phyloP scores from a whole-genome alignment of 2,888 invertebrate species.

The Chouioia cunea region DNA sequence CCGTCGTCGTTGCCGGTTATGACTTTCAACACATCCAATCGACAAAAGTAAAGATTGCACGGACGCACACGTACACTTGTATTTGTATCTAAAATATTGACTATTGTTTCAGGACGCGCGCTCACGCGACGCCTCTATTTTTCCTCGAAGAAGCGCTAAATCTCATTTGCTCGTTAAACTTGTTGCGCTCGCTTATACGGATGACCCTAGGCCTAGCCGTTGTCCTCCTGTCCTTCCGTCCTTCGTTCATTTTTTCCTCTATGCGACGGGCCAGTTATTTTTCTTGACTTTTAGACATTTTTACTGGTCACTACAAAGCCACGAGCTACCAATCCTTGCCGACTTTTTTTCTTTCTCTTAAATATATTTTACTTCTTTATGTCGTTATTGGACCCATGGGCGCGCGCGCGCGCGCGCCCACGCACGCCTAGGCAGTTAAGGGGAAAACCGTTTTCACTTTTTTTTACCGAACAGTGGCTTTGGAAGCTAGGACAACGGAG shows the following conservation, averaged over 20 bases:
- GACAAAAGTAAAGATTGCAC: too few species aligned
- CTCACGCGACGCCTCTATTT: not conserved
- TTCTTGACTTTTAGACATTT: too few species aligned
- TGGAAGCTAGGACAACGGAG: not conserved
- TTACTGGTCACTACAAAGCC: too few species aligned
- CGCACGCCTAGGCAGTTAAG: constrained; percentile 13
- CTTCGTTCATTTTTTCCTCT: not conserved
- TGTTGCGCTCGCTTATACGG: too few species aligned
- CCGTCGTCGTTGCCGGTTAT: too few species aligned
- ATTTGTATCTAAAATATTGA: too few species aligned
- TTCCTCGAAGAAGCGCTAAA: not conserved
- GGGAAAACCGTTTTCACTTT: constrained; percentile 45
- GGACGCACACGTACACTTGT: too few species aligned
- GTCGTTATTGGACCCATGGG: not conserved
- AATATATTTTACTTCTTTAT: constrained; percentile 5
- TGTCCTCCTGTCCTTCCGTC: not conserved
- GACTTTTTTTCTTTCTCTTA: not conserved
- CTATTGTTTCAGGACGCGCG: constrained; percentile 54
- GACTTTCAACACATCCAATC: too few species aligned
- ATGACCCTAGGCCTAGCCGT: not conserved
- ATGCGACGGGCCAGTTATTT: too few species aligned
- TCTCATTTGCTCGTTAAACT: not conserved
- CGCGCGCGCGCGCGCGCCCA: constrained; percentile 2
- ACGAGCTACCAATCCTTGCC: too few species aligned
- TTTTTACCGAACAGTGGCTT: constrained; percentile 1